These are phyloP conservation scores for Orchesella cincta DNA, from an alignment of 1,140 invertebrate genomes.

Conservation along the genomic window DNA sequence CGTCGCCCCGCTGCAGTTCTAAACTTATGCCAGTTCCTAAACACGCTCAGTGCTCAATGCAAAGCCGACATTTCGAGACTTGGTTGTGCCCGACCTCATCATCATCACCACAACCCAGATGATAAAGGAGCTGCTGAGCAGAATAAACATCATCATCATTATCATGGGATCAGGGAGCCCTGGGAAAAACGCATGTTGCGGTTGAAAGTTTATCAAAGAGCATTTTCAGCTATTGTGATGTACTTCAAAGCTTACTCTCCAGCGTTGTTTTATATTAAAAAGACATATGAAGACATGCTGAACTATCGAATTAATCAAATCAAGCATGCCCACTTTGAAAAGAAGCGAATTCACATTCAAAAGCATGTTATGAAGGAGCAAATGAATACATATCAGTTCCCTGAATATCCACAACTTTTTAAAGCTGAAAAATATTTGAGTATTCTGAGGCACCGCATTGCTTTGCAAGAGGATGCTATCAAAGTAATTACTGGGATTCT, in stretches of 20 bases:
- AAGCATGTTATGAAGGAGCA: slow-evolving; percentile 34
- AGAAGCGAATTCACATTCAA: slow-evolving; percentile 31
- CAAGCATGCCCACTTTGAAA: slow-evolving; percentile 16
- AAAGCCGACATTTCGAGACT: background rate
- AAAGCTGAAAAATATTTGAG: slow-evolving; percentile 36
- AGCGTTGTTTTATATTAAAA: slow-evolving; percentile 41
- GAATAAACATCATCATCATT: background rate
- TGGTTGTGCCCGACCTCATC: background rate
- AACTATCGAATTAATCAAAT: slow-evolving; percentile 35
- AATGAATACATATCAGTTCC: slow-evolving; percentile 14
- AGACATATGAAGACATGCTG: slow-evolving; percentile 45
- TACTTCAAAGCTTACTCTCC: slow-evolving; percentile 42
- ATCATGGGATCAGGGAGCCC: background rate
- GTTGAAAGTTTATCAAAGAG: slow-evolving; percentile 41
- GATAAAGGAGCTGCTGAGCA: background rate
- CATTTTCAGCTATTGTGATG: slow-evolving; percentile 39
- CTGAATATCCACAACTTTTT: slow-evolving; percentile 33
- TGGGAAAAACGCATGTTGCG: slow-evolving; percentile 37
- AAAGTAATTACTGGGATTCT: slow-evolving; percentile 43
- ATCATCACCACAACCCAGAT: background rate
- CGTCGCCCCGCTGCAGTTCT: background rate
- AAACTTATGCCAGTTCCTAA: background rate
- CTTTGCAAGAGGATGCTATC: slow-evolving; percentile 45
- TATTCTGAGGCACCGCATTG: slow-evolving; percentile 37
- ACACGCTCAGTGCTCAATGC: background rate